Conservation (phyloP, 1,140 invertebrate genomes). For the Ridgeia piscesae region DNA sequence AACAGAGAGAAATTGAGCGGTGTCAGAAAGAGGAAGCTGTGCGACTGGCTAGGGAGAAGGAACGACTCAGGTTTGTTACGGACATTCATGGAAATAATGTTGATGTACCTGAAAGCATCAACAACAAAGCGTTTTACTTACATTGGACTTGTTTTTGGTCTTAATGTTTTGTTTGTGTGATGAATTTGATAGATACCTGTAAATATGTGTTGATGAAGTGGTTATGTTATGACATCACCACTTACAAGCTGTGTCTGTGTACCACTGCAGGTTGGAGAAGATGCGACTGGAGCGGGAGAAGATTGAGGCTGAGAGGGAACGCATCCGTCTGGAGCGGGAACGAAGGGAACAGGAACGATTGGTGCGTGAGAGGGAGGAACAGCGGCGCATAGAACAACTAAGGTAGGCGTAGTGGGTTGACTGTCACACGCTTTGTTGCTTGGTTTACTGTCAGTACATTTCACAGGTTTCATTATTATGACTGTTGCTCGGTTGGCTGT, state of each 20-base stretch:
- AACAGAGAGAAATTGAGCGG: constrained; percentile 75
- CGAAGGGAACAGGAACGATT: constrained; percentile 80
- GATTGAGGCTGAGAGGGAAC: constrained; percentile 65
- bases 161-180: no score
- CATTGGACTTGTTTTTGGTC: no score
- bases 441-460: neutral
- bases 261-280: constrained; percentile 65
- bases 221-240: neutral
- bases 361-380: constrained; percentile 78
- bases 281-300: constrained; percentile 76
- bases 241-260: neutral
- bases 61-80: constrained; percentile 43
- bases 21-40: constrained; percentile 78
- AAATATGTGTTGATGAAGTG: neutral
- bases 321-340: constrained; percentile 72
- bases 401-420: constrained; percentile 31
- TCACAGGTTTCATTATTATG: no score
- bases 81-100: neutral
- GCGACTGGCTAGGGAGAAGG: constrained; percentile 66
- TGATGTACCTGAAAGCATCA: neutral
- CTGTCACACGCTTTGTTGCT: neutral
- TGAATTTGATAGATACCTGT: neutral
- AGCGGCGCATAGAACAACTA: constrained; percentile 64
- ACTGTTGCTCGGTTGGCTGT: no score
- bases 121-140: no score